Evolutionary conservation across 2,888 invertebrate species (phyloP), one percentile per base, ranked within the genome.

Genomic region (Drosophila limbata): DNA sequence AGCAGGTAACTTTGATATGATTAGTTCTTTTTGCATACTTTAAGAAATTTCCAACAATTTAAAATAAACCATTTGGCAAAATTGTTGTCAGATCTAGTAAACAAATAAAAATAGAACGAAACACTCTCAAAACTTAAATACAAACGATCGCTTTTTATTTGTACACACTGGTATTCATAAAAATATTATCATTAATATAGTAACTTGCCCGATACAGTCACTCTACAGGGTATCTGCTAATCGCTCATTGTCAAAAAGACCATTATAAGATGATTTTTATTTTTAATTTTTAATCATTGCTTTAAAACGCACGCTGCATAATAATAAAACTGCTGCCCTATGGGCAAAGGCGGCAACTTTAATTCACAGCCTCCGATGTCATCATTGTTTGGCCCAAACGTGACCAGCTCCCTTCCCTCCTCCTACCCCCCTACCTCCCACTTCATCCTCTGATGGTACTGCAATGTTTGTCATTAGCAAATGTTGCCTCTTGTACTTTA

Each of bases 381-480:
- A 81, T 64, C 70, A 79, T 79, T 70, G 74, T 65, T 69, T n/a
- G 31, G 48, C 62, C 68, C 63, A 66, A 42, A 59, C 53, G 55
- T 72, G 75, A 62, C 62, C 65, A 64, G n/a, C 19, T 37, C 8
- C 39, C 17, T 31, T n/a, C 42, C 17, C 42, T 17, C 25, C 4
- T 4, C n/a, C 10, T 9, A 9, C 2, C 40, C 33, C 15, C 15
- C n/a, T 17, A 21, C 2, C 21, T 17, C 11, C 42, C 10, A 11
- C 4, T 17, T n/a, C 37, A 1, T 47, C 11, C 4, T 8, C 35
- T 8, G 33, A 33, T 37, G 11, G 9, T 52, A 48, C 48, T 57
- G 52, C 77, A 70, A 73, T 86, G 89, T 88, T 88, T 88, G 89
- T 90, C 86, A 90, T 87, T 85, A 85, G 84, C 90, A 85, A 85